Base-by-base conservation (phyloP, 2,888 invertebrate genomes). In the Protophormia terraenovae region DNA sequence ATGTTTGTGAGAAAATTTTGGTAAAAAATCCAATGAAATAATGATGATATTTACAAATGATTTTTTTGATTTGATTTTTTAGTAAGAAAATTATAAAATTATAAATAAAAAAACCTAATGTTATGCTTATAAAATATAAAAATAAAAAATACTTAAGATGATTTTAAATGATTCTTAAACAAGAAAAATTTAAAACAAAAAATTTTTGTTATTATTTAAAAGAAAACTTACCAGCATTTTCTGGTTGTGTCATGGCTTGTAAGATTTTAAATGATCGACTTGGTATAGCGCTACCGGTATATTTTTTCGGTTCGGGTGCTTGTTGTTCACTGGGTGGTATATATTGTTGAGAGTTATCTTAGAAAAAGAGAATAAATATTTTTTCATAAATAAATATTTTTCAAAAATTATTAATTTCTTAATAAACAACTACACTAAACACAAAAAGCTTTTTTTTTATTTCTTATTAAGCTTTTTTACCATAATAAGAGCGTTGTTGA, bases 191-290 rank as follows among this genome's bases (percentile, higher is more conserved):
- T 41, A 58, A 35, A 38, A 16, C 72, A 71, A 16, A 6, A 38
- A 45, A 7, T 12, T 27, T 29, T 69, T 66, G n/a, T 12, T 47
- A 29, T 19, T 27, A 64, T 50, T 50, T 38, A 12, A 53, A 45
- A 19, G 64, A 45, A 69, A 77, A 93, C 94, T 94, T 93, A 95
- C 95, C 95, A 92, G 94, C 93, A 90, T 93, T 94, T 90, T 95
- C 95, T 78, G 95, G 95, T 85, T 95, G 94, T 87, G 96, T 96
- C 96, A 96, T 96, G 69, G 96, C 95, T 93, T 97, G 96, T 77
- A 97, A 93, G 90, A 96, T 95, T 92, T 95, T 95, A 93, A 97
- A 97, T 50, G 96, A 96, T 91, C 96, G 94, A 87, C 96, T 96
- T 73, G 97, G 97, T 92, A 97, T 97, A 87, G 95, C 95, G 89